These are phyloP conservation scores for Oryctes rhinoceros DNA, from an alignment of 1,140 invertebrate genomes.

Conservation along the genomic window DNA sequence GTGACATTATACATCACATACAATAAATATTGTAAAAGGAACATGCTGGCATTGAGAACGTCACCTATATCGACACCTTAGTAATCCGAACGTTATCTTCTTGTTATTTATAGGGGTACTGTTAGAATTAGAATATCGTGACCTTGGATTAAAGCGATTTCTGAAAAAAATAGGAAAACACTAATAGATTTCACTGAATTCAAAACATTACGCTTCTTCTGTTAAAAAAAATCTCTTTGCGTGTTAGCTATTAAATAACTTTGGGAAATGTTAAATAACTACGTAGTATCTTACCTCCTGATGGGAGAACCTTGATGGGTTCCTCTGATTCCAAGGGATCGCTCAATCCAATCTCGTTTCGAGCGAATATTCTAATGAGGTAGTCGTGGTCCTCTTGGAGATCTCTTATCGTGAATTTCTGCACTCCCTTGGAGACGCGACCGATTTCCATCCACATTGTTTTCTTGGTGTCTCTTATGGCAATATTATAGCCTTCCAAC, in stretches of 20 bases:
- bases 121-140: constrained; percentile 32
- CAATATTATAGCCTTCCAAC: constrained; percentile 90
- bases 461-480: constrained; percentile 88
- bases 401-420: constrained; percentile 86
- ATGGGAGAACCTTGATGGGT: constrained; percentile 84
- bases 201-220: not conserved
- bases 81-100: constrained; percentile 30
- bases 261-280: not conserved
- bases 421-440: constrained; percentile 80
- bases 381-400: constrained; percentile 91
- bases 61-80: constrained; percentile 22
- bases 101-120: constrained; percentile 19
- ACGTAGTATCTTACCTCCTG: constrained; percentile 71
- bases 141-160: constrained; percentile 24
- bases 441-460: constrained; percentile 98
- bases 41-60: constrained; percentile 18
- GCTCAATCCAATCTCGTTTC: constrained; percentile 94
- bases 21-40: not conserved
- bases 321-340: constrained; percentile 94
- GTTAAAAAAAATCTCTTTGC: not conserved
- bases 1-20: constrained; percentile 7
- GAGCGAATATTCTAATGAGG: constrained; percentile 88
- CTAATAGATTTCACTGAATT: not conserved
- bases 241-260: not conserved
- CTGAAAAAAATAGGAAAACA: constrained; percentile 31